A percentile compares a stretch with the other conserved stretches of the same genome.
phyloP scores from a whole-genome alignment of 2,797 vertebrate species.

The Amblyraja radiata region DNA sequence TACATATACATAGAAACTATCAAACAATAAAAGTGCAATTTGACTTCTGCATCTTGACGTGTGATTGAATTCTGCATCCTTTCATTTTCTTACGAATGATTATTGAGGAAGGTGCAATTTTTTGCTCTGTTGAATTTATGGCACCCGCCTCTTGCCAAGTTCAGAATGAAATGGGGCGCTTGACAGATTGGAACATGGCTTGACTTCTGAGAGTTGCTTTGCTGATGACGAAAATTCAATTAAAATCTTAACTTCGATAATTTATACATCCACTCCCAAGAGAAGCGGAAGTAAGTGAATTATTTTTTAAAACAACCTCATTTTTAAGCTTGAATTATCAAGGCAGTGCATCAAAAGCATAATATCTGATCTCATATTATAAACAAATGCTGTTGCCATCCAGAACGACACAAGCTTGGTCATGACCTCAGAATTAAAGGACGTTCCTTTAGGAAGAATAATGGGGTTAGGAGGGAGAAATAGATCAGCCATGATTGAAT shows the following conservation, averaged over 20 bases:
- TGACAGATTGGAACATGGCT: not conserved
- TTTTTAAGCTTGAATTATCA: not conserved
- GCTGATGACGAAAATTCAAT: slow-evolving; percentile 7
- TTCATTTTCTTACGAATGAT: not conserved
- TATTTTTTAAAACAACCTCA: not conserved
- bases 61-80: not conserved
- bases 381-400: not conserved
- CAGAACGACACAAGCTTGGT: too few species aligned
- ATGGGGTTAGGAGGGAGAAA: too few species aligned
- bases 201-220: not conserved
- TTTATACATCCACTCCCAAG: not conserved
- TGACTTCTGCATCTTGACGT: too few species aligned
- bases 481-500: too few species aligned
- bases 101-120: not conserved
- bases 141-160: not conserved
- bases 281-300: not conserved
- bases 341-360: not conserved
- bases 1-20: too few species aligned
- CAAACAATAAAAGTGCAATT: too few species aligned
- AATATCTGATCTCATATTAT: not conserved
- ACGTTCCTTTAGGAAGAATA: too few species aligned
- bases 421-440: too few species aligned
- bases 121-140: not conserved
- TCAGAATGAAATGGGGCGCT: not conserved
- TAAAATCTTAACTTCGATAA: not conserved